phyloP scores from a whole-genome alignment of 2,888 invertebrate species.

The Pediacus dermestoides region DNA sequence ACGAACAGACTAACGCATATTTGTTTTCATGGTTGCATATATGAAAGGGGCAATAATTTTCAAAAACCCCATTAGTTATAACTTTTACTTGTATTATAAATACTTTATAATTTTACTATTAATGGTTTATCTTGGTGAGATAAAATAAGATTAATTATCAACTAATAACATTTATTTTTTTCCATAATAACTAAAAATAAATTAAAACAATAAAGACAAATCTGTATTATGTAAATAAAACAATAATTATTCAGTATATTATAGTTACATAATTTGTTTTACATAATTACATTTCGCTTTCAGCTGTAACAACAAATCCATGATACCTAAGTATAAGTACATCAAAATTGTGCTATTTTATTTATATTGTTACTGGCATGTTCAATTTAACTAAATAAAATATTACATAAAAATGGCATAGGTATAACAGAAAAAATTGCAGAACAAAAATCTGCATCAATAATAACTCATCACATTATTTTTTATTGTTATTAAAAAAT shows the following conservation, averaged over 20 bases:
- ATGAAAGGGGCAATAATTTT: no score
- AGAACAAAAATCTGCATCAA: constrained; percentile 18
- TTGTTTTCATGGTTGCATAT: no score
- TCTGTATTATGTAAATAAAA: constrained; percentile 3
- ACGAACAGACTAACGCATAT: no score
- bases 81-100: no score
- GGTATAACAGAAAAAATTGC: constrained; percentile 12
- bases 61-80: no score
- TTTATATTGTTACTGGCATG: constrained; percentile 21
- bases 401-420: constrained; percentile 10
- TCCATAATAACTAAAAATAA: constrained; percentile 5
- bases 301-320: constrained; percentile 20
- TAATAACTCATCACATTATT: constrained; percentile 19
- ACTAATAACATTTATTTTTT: constrained; percentile 14
- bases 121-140: constrained; percentile 2
- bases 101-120: neutral
- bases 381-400: constrained; percentile 19
- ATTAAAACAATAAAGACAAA: constrained; percentile 4
- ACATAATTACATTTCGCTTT: constrained; percentile 16
- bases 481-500: constrained; percentile 8
- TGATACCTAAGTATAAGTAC: constrained; percentile 26
- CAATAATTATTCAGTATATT: constrained; percentile 13
- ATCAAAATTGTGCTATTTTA: constrained; percentile 28
- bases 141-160: constrained; percentile 11
- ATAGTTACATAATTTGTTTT: no score